Evolutionary conservation across 2,888 invertebrate species (phyloP).

Genomic region (Euphydryas editha): DNA sequence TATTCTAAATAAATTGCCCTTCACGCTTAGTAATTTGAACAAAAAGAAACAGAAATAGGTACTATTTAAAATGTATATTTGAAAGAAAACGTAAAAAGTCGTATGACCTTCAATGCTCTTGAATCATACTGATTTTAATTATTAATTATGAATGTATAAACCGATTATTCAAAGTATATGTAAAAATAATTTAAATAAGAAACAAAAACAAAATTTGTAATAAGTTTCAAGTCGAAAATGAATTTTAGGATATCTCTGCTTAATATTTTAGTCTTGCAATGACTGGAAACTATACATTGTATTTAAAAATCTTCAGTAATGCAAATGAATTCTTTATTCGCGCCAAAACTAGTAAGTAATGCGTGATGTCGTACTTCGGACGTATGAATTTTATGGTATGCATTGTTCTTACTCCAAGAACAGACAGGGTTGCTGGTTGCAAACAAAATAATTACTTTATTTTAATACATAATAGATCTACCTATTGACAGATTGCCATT

Average conservation of each 20-base stretch:
- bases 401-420: slow-evolving; percentile 27
- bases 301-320: slow-evolving; percentile 3
- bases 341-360: slow-evolving; percentile 33
- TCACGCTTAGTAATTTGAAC: background rate
- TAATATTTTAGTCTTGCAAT: too few relatives aligned
- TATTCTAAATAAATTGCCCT: background rate
- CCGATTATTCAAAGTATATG: too few relatives aligned
- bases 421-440: slow-evolving; percentile 24
- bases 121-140: background rate
- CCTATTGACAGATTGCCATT: too few relatives aligned
- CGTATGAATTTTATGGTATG: slow-evolving; percentile 31
- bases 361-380: slow-evolving; percentile 18
- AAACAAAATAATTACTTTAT: background rate
- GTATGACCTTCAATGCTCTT: background rate
- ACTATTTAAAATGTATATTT: background rate
- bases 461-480: background rate
- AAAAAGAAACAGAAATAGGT: background rate
- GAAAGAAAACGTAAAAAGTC: background rate
- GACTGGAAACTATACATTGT: background rate
- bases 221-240: too few relatives aligned
- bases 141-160: too few relatives aligned
- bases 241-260: too few relatives aligned
- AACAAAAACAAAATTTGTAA: too few relatives aligned
- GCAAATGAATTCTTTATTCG: slow-evolving; percentile 24
- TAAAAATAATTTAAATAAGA: too few relatives aligned